Evolutionary conservation across 2,113 vertebrate genomes (phyloP).

Genomic region (Tupaia chinensis): DNA sequence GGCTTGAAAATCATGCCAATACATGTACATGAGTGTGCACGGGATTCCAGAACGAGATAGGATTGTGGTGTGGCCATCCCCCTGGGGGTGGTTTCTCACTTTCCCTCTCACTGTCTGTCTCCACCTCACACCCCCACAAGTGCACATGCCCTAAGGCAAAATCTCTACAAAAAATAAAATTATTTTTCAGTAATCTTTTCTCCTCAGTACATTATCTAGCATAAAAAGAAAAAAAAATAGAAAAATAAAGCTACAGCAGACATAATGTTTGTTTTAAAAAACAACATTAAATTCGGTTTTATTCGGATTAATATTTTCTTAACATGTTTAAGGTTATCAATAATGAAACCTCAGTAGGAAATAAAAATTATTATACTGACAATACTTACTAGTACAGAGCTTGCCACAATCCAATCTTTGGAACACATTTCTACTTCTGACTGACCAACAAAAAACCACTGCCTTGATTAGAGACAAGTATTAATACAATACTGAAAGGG

Average conservation of each 20-base stretch:
- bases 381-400: background rate
- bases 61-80: no score
- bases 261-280: background rate
- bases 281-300: constrained; percentile 47
- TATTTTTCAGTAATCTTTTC: constrained; percentile 22
- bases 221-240: background rate
- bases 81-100: no score
- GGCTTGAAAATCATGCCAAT: no score
- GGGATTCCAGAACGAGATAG: no score
- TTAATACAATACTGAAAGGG: background rate
- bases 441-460: background rate
- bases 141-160: no score
- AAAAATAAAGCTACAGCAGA: constrained; percentile 42
- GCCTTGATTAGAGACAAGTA: constrained; percentile 10
- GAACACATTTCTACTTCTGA: background rate
- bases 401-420: background rate
- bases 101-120: no score
- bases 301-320: background rate
- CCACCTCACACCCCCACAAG: no score
- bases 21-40: no score
- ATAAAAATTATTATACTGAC: background rate
- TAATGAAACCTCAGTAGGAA: background rate
- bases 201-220: background rate
- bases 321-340: background rate
- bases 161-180: no score